Conservation (phyloP, 92 coral and sea anemone genomes). For the Palythoa grandis region DNA sequence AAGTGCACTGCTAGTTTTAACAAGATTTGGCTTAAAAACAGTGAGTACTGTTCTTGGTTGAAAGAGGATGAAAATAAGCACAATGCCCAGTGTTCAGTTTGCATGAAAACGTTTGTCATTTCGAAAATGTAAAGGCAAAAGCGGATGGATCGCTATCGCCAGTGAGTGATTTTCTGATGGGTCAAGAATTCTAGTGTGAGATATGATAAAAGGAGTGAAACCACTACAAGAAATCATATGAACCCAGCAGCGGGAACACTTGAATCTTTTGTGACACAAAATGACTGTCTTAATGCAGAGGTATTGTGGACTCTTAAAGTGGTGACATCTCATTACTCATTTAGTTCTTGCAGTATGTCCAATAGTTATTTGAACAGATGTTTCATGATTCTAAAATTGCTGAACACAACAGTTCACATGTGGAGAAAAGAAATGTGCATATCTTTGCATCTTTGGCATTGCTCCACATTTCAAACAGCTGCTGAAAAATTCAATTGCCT, state of each 20-base stretch:
- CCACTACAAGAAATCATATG: slow-evolving; percentile 16
- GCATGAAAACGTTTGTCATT: slow-evolving; percentile 47
- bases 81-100: slow-evolving; percentile 50
- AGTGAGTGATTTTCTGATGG: slow-evolving; percentile 26
- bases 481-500: slow-evolving; percentile 33
- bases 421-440: slow-evolving; percentile 29
- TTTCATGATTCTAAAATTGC: slow-evolving; percentile 44
- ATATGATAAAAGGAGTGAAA: slow-evolving; percentile 20
- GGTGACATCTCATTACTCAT: slow-evolving; percentile 47
- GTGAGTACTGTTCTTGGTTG: slow-evolving; percentile 45
- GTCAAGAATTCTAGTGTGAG: slow-evolving; percentile 15
- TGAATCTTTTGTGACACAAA: slow-evolving; percentile 3
- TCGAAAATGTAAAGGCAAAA: slow-evolving; percentile 31
- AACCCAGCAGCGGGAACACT: background rate
- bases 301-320: slow-evolving; percentile 43
- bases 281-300: slow-evolving; percentile 39
- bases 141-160: slow-evolving; percentile 8
- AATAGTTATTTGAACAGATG: slow-evolving; percentile 38
- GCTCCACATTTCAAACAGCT: slow-evolving; percentile 48
- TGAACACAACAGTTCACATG: slow-evolving; percentile 40
- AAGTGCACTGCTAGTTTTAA: slow-evolving; percentile 44
- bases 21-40: slow-evolving; percentile 48
- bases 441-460: slow-evolving; percentile 25
- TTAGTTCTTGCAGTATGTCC: slow-evolving; percentile 38
- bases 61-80: slow-evolving; percentile 51